phyloP scores from a whole-genome alignment of 37 sponge, comb jelly and placozoan genomes.

The Beroe forskalii region DNA sequence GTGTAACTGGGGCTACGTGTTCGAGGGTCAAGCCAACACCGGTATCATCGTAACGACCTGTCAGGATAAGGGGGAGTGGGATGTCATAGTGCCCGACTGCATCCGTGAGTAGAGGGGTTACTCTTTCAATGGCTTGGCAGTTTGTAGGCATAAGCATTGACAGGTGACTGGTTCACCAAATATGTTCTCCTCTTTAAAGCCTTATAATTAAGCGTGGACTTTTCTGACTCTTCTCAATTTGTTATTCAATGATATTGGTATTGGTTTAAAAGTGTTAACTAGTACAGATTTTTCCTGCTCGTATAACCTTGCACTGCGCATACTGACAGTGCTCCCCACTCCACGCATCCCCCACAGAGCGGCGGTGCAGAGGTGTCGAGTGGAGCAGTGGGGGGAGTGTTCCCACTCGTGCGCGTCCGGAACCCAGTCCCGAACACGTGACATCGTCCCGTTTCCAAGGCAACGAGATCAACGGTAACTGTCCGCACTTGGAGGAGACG shows the following conservation, averaged over 20 bases:
- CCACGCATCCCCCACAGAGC: too few relatives aligned
- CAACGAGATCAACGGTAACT: conserved; percentile 51
- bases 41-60: conserved; percentile 31
- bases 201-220: too few relatives aligned
- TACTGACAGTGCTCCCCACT: too few relatives aligned
- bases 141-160: too few relatives aligned
- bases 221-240: too few relatives aligned
- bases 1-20: conserved; percentile 65
- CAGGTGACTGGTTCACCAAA: too few relatives aligned
- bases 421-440: neutral
- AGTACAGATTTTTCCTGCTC: neutral
- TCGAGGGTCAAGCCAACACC: conserved; percentile 47
- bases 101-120: conserved; percentile 33
- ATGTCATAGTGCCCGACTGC: conserved; percentile 16
- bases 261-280: too few relatives aligned
- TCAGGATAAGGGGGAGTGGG: conserved; percentile 19
- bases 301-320: neutral
- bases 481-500: conserved; percentile 24
- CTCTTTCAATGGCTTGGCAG: too few relatives aligned
- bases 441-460: neutral
- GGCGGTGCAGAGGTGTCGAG: conserved; percentile 10
- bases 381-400: conserved; percentile 54
- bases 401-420: conserved; percentile 6
- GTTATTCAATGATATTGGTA: too few relatives aligned
- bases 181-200: too few relatives aligned